Evolutionary conservation across 64 coral and sea anemone species (phyloP).

Genomic region (Montipora sp.): DNA sequence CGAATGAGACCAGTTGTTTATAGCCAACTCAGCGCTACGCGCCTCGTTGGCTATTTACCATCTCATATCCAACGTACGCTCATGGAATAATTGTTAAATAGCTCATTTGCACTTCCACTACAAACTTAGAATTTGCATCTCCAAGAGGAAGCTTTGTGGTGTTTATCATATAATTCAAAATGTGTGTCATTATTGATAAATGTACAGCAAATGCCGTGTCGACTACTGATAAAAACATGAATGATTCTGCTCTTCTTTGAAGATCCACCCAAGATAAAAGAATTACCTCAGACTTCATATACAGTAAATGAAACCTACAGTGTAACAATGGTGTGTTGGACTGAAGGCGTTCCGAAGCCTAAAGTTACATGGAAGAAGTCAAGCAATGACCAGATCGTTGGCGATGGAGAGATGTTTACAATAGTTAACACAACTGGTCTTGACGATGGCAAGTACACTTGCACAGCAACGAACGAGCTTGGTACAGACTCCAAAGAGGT

Average conservation of each 20-base stretch:
- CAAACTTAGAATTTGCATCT: too few species aligned
- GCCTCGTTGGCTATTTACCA: too few species aligned
- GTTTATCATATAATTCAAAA: too few species aligned
- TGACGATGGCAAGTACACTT: conserved; percentile 71
- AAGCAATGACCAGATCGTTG: background rate
- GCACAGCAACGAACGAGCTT: conserved; percentile 66
- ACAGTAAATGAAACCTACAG: conserved; percentile 61
- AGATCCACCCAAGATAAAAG: conserved; percentile 65
- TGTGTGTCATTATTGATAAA: too few species aligned
- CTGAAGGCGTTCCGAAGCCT: conserved; percentile 75
- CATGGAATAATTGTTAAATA: too few species aligned
- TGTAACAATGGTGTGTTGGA: conserved; percentile 57
- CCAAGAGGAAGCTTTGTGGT: too few species aligned
- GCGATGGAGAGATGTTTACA: conserved; percentile 21
- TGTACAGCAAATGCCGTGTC: too few species aligned
- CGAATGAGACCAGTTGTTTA: too few species aligned
- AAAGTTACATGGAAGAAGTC: conserved; percentile 62
- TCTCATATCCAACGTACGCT: too few species aligned
- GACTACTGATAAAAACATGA: background rate
- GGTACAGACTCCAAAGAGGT: conserved; percentile 30
- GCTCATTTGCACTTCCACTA: too few species aligned
- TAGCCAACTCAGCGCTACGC: too few species aligned
- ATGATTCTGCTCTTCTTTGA: background rate
- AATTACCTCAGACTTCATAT: background rate
- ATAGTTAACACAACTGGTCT: conserved; percentile 53